Conservation (phyloP, 2,113 vertebrate genomes). For the Ceyx cyanopectus region DNA sequence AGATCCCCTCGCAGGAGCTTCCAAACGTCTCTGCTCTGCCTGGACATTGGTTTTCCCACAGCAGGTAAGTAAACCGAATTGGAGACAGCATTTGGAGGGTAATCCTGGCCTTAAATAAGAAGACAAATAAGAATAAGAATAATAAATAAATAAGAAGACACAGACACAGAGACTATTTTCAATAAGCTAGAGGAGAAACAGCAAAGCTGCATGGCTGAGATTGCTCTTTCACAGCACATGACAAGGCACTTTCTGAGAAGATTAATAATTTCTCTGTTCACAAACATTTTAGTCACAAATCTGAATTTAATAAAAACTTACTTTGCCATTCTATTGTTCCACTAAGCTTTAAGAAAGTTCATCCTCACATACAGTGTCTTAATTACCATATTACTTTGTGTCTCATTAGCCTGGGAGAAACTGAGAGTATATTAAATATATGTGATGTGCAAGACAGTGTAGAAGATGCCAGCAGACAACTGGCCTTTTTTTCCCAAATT, state of each 20-base stretch:
- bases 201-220: neutral
- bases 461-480: slow-evolving; percentile 70
- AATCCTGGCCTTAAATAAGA: too few species aligned
- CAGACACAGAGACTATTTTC: neutral
- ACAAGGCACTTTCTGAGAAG: neutral
- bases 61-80: too few species aligned
- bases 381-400: neutral
- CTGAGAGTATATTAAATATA: neutral
- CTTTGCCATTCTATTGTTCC: neutral
- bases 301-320: neutral
- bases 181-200: neutral
- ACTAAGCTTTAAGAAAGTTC: neutral
- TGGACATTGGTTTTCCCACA: too few species aligned
- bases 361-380: neutral
- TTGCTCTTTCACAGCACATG: neutral
- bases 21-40: too few species aligned
- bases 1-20: too few species aligned
- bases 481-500: slow-evolving; percentile 74
- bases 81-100: too few species aligned
- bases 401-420: neutral
- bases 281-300: neutral
- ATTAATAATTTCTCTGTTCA: neutral
- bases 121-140: too few species aligned
- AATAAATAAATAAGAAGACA: too few species aligned
- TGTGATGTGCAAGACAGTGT: slow-evolving; percentile 59